A percentile compares a stretch with the other conserved stretches of the same genome.
Evolutionary conservation across 2,113 vertebrate genomes (phyloP).

Genomic region (Mormyrus lacerda): DNA sequence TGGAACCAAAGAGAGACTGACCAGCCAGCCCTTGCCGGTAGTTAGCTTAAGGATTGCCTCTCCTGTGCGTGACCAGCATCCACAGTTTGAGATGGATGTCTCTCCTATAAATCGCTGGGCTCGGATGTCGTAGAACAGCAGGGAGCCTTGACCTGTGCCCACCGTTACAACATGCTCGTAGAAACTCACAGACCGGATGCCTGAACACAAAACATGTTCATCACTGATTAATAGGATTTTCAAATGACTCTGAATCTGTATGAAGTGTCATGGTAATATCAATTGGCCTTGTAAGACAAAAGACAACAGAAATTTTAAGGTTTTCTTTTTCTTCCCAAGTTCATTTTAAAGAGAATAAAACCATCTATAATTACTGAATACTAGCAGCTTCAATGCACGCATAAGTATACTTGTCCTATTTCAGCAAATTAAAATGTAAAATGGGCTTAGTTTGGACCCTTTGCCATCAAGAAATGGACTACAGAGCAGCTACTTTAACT

Average conservation of each 20-base stretch:
- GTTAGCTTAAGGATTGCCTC: slow-evolving; percentile 86
- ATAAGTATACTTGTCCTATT: background rate
- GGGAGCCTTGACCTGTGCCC: slow-evolving; percentile 89
- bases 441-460: background rate
- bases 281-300: background rate
- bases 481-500: background rate
- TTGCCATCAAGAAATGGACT: background rate
- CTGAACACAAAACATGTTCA: slow-evolving; percentile 46
- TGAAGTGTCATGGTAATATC: background rate
- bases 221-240: background rate
- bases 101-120: slow-evolving; percentile 90
- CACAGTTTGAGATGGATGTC: slow-evolving; percentile 49
- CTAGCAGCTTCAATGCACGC: background rate
- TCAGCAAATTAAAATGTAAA: background rate
- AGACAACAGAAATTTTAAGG: background rate
- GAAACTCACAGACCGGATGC: slow-evolving; percentile 96
- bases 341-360: background rate
- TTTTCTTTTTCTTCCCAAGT: background rate
- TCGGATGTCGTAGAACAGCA: slow-evolving; percentile 92
- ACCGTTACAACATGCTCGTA: slow-evolving; percentile 98
- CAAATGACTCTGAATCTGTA: background rate
- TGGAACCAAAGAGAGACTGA: slow-evolving; percentile 46
- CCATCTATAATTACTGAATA: background rate
- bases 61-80: slow-evolving; percentile 65
- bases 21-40: slow-evolving; percentile 95